Conservation (phyloP, 2,888 invertebrate genomes). For the Margaritifera margaritifera region DNA sequence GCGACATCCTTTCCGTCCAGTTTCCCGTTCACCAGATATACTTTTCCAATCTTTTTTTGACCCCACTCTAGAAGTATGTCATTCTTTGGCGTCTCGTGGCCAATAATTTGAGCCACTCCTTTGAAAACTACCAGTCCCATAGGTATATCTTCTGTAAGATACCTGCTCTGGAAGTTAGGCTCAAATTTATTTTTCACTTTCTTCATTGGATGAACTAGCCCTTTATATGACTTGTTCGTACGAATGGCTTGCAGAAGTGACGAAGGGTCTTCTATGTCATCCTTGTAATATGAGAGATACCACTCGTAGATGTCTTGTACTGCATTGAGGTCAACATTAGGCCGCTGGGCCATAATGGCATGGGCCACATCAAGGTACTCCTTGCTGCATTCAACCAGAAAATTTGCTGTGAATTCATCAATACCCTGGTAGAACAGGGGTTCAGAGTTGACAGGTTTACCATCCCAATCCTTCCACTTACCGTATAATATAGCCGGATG, state of each 20-base stretch:
- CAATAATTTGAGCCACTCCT: conserved; percentile 52
- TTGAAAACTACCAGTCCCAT: conserved; percentile 55
- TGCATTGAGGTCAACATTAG: conserved; percentile 40
- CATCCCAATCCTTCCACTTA: conserved; percentile 56
- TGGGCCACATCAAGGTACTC: conserved; percentile 38
- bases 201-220: conserved; percentile 44
- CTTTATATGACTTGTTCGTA: conserved; percentile 52
- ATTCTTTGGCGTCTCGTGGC: conserved; percentile 43
- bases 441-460: conserved; percentile 36
- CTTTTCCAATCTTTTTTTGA: conserved; percentile 55
- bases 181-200: conserved; percentile 25
- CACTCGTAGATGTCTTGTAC: conserved; percentile 48
- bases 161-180: conserved; percentile 45
- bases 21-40: conserved; percentile 52
- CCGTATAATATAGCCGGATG: conserved; percentile 56
- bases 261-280: conserved; percentile 47
- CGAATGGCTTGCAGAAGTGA: conserved; percentile 43
- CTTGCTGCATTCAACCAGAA: conserved; percentile 38
- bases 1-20: conserved; percentile 53
- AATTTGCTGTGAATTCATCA: conserved; percentile 34
- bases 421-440: conserved; percentile 54
- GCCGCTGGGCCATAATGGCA: conserved; percentile 33
- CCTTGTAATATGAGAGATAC: conserved; percentile 47
- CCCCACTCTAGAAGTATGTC: conserved; percentile 56
- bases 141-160: conserved; percentile 56